Evolutionary conservation across 2,888 invertebrate genomes (phyloP), one percentile per base, ranked within the genome.

Genomic region (Gortyna flavago): DNA sequence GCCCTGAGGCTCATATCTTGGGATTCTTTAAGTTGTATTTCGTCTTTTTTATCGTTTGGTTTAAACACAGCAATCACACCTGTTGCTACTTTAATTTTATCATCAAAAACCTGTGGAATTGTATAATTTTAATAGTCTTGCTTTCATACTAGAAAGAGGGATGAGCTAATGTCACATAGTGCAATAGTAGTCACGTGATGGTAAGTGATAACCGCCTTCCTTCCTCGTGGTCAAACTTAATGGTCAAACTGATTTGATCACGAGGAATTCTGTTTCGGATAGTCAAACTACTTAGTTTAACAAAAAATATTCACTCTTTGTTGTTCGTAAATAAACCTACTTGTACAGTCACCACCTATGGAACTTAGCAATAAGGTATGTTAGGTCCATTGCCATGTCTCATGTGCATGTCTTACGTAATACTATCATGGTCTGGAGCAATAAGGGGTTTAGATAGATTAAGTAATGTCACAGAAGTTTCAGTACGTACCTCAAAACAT

Each of bases 401-500:
- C 6, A 61, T n/a, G 11, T 16, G 6, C 38, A 16, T 66, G 29
- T 66, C 21, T 16, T 66, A 41, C 38, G 29, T 35, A 62, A 69
- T 62, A 64, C 18, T 18, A 18, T 3, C 4, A n/a, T 1, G 11
- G 11, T 18, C 18, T 62, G n/a, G 13, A 75, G 25, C 38, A 38
- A 48, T 25, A 13, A 29, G 21, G 18, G 18, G 0, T 29, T 61
- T 48, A 5, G 1, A 54, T 35, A 54, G 29, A 32, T 65, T 13
- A 35, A 71, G 6, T 38, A 41, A 48, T 51, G 4, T 54, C n/a
- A 41, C 7, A 18, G 3, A 25, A n/a, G 11, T 6, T 64, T 21
- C 32, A 21, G 18, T 57, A 51, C 71, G 67, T 88, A 97, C 97
- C 94, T 97, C 97, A 90, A 97, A 97, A 44, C 92, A 92, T 1